Evolutionary conservation across 2,797 vertebrate species (phyloP), one percentile per base, ranked within the genome.

Genomic region (Neopelma chrysocephalum): DNA sequence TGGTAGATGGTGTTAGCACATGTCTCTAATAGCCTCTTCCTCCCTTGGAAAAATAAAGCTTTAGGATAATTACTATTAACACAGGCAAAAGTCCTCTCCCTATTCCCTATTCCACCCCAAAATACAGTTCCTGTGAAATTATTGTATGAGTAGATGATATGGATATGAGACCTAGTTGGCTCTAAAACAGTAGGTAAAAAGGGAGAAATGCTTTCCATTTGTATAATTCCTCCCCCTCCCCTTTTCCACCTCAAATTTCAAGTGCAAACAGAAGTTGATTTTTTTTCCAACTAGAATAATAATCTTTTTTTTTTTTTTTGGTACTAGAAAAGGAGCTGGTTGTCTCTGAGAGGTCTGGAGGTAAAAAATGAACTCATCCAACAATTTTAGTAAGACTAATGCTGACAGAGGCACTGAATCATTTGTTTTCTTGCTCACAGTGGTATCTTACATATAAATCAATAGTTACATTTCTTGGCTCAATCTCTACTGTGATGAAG

Each of bases 191-290:
- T 17, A 83, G 45, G 12, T 32, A 60, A 87, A 72, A 62, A 82
- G 9, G 29, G 20, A 31, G 21, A 71, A 81, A 62, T 6, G 8
- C 11, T 61, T 66, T 81, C 22, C 19, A n/a, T 62, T 78, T 48
- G 6, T 13, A 10, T 31, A 81, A 68, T 66, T 65, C 3, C 5
- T 19, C 42, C 0, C 0, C 2, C 5, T 2, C 6, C 10, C 26
- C 6, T 10, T 80, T 78, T 5, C 3, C 1, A 7, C 12, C 56
- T 66, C 65, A 79, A 73, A 62, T 76, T 90, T 48, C 64, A 81
- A 50, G 29, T 79, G 54, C 15, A 81, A 85, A 69, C 34, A 76
- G 42, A 71, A 78, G 38, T 15, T 48, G 64, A 15, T 7, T 72
- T 48, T 45, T 51, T 73, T 47, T 15, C 4, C 6, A 8, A 1